These are phyloP conservation scores for Trissolcus brochymenae DNA, from an alignment of 2,888 invertebrate genomes.

Conservation along the genomic window DNA sequence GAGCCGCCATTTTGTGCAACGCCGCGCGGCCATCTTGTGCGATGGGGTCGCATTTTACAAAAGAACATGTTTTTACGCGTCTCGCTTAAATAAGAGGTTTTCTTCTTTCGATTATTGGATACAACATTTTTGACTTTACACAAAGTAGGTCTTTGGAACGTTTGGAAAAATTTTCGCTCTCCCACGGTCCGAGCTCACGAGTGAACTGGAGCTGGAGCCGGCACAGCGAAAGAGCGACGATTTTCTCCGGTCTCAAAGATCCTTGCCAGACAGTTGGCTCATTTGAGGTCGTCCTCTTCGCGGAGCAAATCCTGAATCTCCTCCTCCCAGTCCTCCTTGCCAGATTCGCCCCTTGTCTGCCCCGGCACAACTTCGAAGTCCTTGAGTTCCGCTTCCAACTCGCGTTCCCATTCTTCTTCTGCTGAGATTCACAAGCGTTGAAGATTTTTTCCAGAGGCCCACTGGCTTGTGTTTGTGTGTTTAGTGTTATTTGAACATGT, in stretches of 20 bases:
- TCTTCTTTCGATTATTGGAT: no score
- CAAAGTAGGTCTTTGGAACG: no score
- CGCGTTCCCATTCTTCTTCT: constrained; percentile 97
- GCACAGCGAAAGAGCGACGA: neutral
- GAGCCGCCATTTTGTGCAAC: constrained; percentile 7
- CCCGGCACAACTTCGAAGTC: constrained; percentile 93
- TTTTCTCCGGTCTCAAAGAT: constrained; percentile 7
- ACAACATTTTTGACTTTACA: neutral
- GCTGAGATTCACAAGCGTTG: constrained; percentile 75
- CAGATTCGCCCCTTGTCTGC: constrained; percentile 61
- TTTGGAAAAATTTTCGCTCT: no score
- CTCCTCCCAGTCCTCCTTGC: constrained; percentile 82
- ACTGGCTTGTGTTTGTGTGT: constrained; percentile 62
- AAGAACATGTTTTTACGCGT: constrained; percentile 6
- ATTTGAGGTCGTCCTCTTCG: constrained; percentile 81
- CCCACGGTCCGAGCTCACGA: no score
- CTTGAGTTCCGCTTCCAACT: constrained; percentile 95
- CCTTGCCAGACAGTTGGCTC: constrained; percentile 61
- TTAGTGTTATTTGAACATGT: constrained; percentile 22
- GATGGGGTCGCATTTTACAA: constrained; percentile 21
- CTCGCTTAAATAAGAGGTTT: no score
- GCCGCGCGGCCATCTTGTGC: constrained; percentile 4
- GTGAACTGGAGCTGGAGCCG: neutral
- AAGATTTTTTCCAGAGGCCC: constrained; percentile 70
- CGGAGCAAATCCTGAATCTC: constrained; percentile 84